phyloP scores from a whole-genome alignment of 2,797 vertebrate species.

The Tympanoctomys barrerae region DNA sequence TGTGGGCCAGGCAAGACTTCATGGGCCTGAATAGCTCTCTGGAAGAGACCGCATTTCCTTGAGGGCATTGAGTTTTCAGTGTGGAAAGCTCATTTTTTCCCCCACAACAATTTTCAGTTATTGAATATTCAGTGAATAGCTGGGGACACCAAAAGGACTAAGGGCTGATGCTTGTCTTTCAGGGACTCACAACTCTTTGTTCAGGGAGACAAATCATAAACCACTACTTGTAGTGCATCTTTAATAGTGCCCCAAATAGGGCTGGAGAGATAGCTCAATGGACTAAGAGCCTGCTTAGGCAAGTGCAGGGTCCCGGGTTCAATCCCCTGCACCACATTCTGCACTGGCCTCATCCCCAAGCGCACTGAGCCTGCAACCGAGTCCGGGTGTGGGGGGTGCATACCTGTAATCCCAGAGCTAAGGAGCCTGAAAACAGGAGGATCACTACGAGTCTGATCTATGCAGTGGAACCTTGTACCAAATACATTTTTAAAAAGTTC shows the following conservation, averaged over 20 bases:
- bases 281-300: too few relatives aligned
- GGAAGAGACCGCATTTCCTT: slow-evolving; percentile 34
- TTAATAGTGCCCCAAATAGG: not conserved
- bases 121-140: slow-evolving; percentile 62
- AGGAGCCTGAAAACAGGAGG: too few relatives aligned
- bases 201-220: slow-evolving; percentile 9
- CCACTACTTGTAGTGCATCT: not conserved
- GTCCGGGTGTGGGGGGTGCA: too few relatives aligned
- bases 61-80: not conserved
- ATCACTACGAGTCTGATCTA: too few relatives aligned
- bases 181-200: slow-evolving; percentile 30
- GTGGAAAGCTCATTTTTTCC: not conserved
- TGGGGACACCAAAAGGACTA: slow-evolving; percentile 43
- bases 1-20: not conserved
- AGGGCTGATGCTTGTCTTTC: slow-evolving; percentile 14
- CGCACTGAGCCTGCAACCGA: too few relatives aligned
- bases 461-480: too few relatives aligned
- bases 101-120: slow-evolving; percentile 61
- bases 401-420: too few relatives aligned
- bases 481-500: not conserved
- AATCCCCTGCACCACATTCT: too few relatives aligned
- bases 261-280: not conserved
- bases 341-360: too few relatives aligned
- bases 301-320: too few relatives aligned
- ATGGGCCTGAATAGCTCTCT: not conserved